A percentile compares a stretch with the other conserved stretches of the same genome.
Conservation (phyloP, 2,888 invertebrate species). For the Idaea straminata region DNA sequence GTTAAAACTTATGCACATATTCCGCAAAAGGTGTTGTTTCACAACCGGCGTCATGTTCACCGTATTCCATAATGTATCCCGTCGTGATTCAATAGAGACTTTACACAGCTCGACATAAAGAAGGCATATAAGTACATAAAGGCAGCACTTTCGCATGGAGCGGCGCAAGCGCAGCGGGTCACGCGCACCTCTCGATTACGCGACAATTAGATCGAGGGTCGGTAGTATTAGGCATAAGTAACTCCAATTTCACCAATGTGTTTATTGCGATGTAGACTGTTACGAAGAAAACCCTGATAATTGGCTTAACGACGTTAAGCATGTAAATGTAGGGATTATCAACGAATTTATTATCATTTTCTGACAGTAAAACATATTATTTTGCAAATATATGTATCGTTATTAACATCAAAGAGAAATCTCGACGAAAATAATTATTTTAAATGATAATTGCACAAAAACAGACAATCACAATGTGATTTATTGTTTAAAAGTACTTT, state of each 20-base stretch:
- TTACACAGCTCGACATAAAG: constrained; percentile 30
- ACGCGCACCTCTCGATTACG: constrained; percentile 28
- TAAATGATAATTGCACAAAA: constrained; percentile 1
- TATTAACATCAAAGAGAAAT: not conserved
- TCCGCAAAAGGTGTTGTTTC: constrained; percentile 11
- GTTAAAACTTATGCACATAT: not conserved
- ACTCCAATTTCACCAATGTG: too few relatives aligned
- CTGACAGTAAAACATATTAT: not conserved
- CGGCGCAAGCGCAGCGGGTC: constrained; percentile 31
- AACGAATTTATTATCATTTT: not conserved
- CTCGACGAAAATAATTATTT: not conserved
- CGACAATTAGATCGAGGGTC: constrained; percentile 12
- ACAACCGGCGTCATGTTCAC: constrained; percentile 26
- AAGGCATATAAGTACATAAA: constrained; percentile 27
- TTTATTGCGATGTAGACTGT: not conserved
- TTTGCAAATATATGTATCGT: not conserved
- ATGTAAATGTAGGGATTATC: not conserved
- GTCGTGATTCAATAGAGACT: constrained; percentile 34
- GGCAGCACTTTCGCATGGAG: constrained; percentile 32
- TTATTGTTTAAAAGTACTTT: constrained; percentile 2
- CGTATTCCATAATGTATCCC: constrained; percentile 29
- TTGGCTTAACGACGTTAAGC: not conserved
- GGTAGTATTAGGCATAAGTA: not conserved
- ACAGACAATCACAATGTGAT: constrained; percentile 10
- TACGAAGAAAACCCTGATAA: not conserved